Percentiles rank a stretch among this genome's conserved stretches.
These are phyloP conservation scores for Agrotis exclamationis DNA, from an alignment of 2,888 invertebrate species.

Conservation along the genomic window DNA sequence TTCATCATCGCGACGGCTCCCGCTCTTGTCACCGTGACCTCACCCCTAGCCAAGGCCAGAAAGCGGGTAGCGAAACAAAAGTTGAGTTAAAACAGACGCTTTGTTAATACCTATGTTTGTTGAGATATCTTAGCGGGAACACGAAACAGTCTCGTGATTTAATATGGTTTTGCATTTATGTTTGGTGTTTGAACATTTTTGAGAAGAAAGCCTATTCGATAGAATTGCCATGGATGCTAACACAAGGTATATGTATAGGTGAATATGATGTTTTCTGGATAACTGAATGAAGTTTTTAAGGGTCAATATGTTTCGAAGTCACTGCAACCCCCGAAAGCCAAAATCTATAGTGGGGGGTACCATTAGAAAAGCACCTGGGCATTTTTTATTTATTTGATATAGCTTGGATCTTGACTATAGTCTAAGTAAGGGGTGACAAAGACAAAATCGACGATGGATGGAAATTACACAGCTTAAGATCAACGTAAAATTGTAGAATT, in stretches of 20 bases:
- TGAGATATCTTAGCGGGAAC: conserved; percentile 45
- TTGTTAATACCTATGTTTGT: conserved; percentile 32
- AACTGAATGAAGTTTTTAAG: no score
- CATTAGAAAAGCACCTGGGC: no score
- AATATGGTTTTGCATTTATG: conserved; percentile 21
- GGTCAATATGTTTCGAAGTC: no score
- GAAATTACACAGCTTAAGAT: no score
- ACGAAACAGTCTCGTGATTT: conserved; percentile 47
- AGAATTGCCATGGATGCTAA: not conserved
- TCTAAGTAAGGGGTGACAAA: no score
- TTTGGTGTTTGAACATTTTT: not conserved
- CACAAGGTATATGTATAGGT: not conserved
- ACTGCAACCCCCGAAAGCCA: no score
- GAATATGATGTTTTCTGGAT: not conserved
- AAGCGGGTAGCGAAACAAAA: conserved; percentile 44
- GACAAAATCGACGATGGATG: no score
- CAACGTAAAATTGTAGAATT: no score
- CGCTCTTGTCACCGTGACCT: not conserved
- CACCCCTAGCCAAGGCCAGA: not conserved
- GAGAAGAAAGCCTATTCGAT: not conserved
- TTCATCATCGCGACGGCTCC: not conserved
- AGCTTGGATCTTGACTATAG: no score
- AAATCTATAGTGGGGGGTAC: no score
- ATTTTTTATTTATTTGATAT: no score
- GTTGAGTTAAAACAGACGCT: conserved; percentile 54